These are phyloP conservation scores for Oxygymnocypris stewartii DNA, from an alignment of 2,113 vertebrate genomes.

Conservation along the genomic window DNA sequence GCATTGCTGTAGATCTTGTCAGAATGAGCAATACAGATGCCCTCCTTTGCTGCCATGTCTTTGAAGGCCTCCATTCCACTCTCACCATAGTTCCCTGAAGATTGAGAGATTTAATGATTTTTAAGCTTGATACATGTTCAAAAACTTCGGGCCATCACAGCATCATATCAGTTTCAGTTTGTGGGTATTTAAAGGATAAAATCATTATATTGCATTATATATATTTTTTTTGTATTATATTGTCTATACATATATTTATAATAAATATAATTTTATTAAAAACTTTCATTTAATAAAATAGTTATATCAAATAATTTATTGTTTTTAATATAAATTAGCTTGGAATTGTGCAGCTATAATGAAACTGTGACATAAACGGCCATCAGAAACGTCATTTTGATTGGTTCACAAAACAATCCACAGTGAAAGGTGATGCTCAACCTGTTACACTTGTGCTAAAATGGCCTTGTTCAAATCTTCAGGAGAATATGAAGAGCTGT, in stretches of 20 bases:
- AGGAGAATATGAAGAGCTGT: not conserved
- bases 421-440: not conserved
- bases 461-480: not conserved
- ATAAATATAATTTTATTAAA: not conserved
- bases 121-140: conserved; percentile 12
- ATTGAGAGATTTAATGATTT: not conserved
- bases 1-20: conserved; percentile 99
- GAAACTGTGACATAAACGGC: not conserved
- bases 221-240: not conserved
- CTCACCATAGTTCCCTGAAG: conserved; percentile 94
- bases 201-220: not conserved
- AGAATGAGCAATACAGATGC: conserved; percentile 96
- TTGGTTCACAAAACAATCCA: not conserved
- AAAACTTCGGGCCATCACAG: too few species aligned
- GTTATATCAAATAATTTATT: not conserved
- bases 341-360: not conserved
- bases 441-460: not conserved
- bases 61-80: conserved; percentile 99
- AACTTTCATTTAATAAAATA: not conserved
- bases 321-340: not conserved
- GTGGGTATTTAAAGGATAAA: too few species aligned
- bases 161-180: too few species aligned
- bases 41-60: conserved; percentile 95
- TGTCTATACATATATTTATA: not conserved
- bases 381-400: not conserved